These are phyloP conservation scores for Ploceus nigricollis DNA, from an alignment of 2,113 vertebrate species.

Conservation along the genomic window DNA sequence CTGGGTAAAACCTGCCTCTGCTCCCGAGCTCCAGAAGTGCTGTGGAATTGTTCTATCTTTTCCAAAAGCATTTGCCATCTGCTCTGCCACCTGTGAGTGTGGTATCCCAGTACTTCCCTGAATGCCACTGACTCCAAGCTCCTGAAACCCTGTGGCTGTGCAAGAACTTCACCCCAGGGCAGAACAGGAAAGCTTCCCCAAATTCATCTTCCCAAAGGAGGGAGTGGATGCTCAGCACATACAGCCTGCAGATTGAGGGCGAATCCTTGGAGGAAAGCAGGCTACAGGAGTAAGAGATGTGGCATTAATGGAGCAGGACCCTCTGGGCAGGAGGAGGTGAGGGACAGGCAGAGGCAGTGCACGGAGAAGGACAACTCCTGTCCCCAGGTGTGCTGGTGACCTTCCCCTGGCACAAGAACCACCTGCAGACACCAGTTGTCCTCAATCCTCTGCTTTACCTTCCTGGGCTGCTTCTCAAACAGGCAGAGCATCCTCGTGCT, in stretches of 20 bases:
- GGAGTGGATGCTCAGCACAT: neutral
- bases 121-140: neutral
- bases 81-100: neutral
- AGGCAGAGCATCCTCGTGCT: neutral
- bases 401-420: neutral
- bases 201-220: neutral
- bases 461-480: neutral
- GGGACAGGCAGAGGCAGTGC: neutral
- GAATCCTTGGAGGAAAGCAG: neutral
- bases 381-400: neutral
- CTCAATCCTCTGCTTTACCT: neutral
- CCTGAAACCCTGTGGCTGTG: neutral
- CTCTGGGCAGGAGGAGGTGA: accelerated
- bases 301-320: neutral
- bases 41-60: neutral
- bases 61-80: neutral
- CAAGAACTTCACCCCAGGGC: neutral
- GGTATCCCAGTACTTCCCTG: neutral
- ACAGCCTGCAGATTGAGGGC: accelerated
- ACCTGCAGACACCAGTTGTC: neutral
- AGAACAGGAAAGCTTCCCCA: neutral
- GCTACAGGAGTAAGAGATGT: neutral
- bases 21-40: neutral
- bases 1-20: neutral
- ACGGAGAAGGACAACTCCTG: neutral